Evolutionary conservation across 2,888 invertebrate genomes (phyloP).

Genomic region (Eubasilissa splendida): DNA sequence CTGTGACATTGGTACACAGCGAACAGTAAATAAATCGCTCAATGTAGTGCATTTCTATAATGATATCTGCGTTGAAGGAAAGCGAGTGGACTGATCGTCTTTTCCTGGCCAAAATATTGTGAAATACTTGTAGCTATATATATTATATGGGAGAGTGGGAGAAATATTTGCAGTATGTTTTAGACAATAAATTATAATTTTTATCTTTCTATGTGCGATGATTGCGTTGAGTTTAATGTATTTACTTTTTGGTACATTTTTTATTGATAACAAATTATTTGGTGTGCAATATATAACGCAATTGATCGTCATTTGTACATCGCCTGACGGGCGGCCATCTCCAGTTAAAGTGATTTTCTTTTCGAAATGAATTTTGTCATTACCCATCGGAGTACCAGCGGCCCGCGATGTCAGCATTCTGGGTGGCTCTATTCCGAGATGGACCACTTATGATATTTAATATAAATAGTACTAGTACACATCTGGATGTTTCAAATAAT

Average conservation of each 20-base stretch:
- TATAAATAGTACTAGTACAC: slow-evolving; percentile 34
- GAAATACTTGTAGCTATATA: slow-evolving; percentile 30
- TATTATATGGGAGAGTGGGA: slow-evolving; percentile 15
- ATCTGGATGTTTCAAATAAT: slow-evolving; percentile 43
- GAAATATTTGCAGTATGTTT: slow-evolving; percentile 2
- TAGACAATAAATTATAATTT: slow-evolving; percentile 18
- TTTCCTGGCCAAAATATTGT: slow-evolving; percentile 29
- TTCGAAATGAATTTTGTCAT: not conserved
- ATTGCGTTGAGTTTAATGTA: slow-evolving; percentile 23
- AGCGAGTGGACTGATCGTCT: slow-evolving; percentile 1
- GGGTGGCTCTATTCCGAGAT: not conserved
- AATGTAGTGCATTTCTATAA: slow-evolving; percentile 14
- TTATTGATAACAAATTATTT: slow-evolving; percentile 21
- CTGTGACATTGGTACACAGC: not conserved
- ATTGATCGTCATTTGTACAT: not conserved
- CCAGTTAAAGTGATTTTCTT: slow-evolving; percentile 1
- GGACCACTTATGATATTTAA: slow-evolving; percentile 16
- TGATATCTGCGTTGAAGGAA: slow-evolving; percentile 16
- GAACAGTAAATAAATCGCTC: slow-evolving; percentile 12
- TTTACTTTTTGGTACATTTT: slow-evolving; percentile 38
- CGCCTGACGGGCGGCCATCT: slow-evolving; percentile 7
- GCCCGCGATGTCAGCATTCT: slow-evolving; percentile 2
- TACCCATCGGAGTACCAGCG: not conserved
- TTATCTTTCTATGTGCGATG: slow-evolving; percentile 2
- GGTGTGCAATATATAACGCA: slow-evolving; percentile 31